These are phyloP conservation scores for Megaceryle alcyon DNA, from an alignment of 2,797 vertebrate species.

Conservation along the genomic window DNA sequence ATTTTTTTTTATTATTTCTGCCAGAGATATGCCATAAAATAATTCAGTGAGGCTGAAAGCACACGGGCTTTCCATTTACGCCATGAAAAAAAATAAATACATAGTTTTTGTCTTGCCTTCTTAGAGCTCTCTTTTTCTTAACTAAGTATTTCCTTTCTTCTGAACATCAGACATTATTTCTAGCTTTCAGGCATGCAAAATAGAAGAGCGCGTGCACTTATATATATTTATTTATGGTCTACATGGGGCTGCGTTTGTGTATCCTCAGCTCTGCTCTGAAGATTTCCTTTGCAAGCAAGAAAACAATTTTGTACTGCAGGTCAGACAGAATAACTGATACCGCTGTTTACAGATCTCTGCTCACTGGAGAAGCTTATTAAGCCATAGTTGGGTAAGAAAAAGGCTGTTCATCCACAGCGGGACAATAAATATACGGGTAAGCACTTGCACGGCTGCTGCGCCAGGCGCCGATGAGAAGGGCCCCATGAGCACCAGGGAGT, in stretches of 20 bases:
- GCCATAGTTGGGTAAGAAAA: not conserved
- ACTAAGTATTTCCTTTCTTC: slow-evolving; percentile 68
- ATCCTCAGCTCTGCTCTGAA: slow-evolving; percentile 33
- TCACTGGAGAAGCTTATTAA: slow-evolving; percentile 13
- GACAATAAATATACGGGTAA: not conserved
- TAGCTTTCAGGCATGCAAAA: slow-evolving; percentile 6
- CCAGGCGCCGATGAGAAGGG: not conserved
- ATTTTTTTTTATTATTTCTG: slow-evolving; percentile 58
- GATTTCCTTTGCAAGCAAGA: slow-evolving; percentile 27
- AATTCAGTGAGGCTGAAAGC: slow-evolving; percentile 44
- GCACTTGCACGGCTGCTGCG: rapidly evolving
- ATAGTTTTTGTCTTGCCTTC: slow-evolving; percentile 55
- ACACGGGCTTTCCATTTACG: slow-evolving; percentile 9
- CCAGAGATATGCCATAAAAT: slow-evolving; percentile 38
- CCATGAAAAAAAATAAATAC: slow-evolving; percentile 53
- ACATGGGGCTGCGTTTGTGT: not conserved
- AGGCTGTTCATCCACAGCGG: not conserved
- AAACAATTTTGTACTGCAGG: slow-evolving; percentile 23
- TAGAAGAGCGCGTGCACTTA: not conserved
- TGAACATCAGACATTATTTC: slow-evolving; percentile 37
- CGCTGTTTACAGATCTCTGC: not conserved
- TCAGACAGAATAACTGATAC: slow-evolving; percentile 48
- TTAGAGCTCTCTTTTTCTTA: slow-evolving; percentile 2
- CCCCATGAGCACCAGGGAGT: not conserved
- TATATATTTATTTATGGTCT: slow-evolving; percentile 22